Base-by-base conservation (phyloP, 2,888 invertebrate genomes). In the Rhodophaea formosa region DNA sequence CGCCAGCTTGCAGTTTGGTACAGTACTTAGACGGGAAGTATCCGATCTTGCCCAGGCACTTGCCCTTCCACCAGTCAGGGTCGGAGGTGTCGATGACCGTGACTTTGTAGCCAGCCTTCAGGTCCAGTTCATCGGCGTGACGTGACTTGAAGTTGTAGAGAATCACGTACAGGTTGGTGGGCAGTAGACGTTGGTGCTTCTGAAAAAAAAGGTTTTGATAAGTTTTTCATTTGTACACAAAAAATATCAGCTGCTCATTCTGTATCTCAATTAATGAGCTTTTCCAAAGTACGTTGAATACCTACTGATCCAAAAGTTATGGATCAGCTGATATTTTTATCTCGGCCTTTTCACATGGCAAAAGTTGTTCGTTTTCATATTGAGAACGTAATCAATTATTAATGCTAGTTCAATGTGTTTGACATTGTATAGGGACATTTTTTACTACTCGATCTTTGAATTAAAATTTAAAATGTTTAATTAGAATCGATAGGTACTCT, bases 41-140 rank as follows among this genome's bases (percentile, higher is more conserved):
- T 10, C 98, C 98, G 53, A 96, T 93, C 73, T 96, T 94, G 30
- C 98, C 98, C 62, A 97, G 92, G 75, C 97, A 97, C 83, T 97
- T 98, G 51, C 98, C 98, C 90, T 97, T 97, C 98, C 98, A 98
- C 98, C 98, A 98, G 78, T 98, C 98, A 10, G 96, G 96, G 85
- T 98, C 98, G 0, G 97, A 95, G 49, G 97, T 97, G 80, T 98
- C 98, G 67, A 97, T 97, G 59, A 98, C 97, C 10, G 97, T 97
- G 56, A 98, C 96, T 77, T 94, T 93, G 87, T 96, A 96, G 3
- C 97, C 97, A 17, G 97, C 97, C 91, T 97, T 98, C 39, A 99
- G 92, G 80, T 98, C 98, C 71, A 98, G 89, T 81, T 98, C 98
- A 80, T 98, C 98, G 57, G 96, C 95, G 85, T 98, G 98, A 59